Base-by-base conservation (phyloP, 2,888 invertebrate genomes). In the Catonia carolina region DNA sequence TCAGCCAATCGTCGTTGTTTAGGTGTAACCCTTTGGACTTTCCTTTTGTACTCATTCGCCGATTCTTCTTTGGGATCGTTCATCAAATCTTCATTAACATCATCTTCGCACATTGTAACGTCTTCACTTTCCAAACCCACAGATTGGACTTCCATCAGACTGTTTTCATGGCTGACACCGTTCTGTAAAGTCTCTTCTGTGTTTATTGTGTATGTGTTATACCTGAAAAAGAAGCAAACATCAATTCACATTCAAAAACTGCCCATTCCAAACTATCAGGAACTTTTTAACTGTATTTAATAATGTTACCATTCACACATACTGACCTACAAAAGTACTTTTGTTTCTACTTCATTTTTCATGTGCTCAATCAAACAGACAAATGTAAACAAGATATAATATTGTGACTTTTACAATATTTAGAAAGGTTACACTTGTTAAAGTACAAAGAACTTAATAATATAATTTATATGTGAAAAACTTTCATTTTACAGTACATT, bases 161-260 rank as follows among this genome's bases (percentile, higher is more conserved):
- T 17, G 14, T 37, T 53, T 60, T 66, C 27, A 58, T 63, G 48
- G 60, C 60, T 33, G 55, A 63, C 0, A 61, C 54, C n/a, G 53
- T 50, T 6, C 49, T 31, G 45, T 51, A 39, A 14, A n/a, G 27
- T 14, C 2, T 53, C 60, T 3, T 53, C 60, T 59, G 64, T 60
- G 51, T 58, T 61, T 37, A 90, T 86, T 0, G 88, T 89, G 68
- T 90, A 91, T 0, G 90, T 91, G 69, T 84, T 86, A 69, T 67
- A 70, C 20, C 65, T 65, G 55, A 5, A 56, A 59, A 60, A 23
- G 58, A 37, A n/a, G n/a, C n/a, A n/a, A 17, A 50, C 14, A n/a
- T n/a, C n/a, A n/a, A n/a, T n/a, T n/a, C n/a, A n/a, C n/a, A n/a
- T n/a, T 1, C 7, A 47, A 31, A 18, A 48, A 48, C 10, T 33